Evolutionary conservation across 1,140 invertebrate genomes (phyloP), one percentile per base, ranked within the genome.

Genomic region (Caerostris extrusa): DNA sequence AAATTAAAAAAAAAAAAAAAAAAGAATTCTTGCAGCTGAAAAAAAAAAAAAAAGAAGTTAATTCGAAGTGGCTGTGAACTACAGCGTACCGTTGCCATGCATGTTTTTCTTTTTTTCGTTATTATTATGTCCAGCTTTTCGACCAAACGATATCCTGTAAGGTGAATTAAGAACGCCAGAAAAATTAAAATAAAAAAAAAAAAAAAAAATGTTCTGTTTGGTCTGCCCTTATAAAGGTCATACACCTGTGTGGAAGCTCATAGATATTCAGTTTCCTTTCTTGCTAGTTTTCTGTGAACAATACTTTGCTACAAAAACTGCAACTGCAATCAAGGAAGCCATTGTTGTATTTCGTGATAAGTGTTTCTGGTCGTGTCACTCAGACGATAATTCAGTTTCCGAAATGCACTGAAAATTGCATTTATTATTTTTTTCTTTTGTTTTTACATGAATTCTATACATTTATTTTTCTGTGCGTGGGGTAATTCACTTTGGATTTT

Each of bases 181-280:
- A 34, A 34, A 77, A 67, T 50, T 77, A 50, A 77, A 77, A 77
- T 2, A 17, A 64, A 64, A 50, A 5, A 77, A 5, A 77, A 77
- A 12, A 77, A 50, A 4, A 77, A 77, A 10, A 77, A 4, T 53
- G 50, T 77, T 77, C 71, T 77, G 50, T 77, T 77, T 77, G 71
- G 71, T 77, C 50, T 77, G 71, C 34, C 8, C 61, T 34, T 53
- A 53, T 50, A 77, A 53, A 77, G 71, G 71, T 77, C 71, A 77
- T 77, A 77, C 50, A 77, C 71, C 71, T 77, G 71, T 77, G 71
- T 77, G 71, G 71, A 77, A 77, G 71, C 71, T 77, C 71, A 77
- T 77, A 77, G 71, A 50, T 77, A 77, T 77, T 77, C 71, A 50
- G 71, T 77, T 77, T 77, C 71, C 34, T 50, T 77, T 77, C 71